These are phyloP conservation scores for Metopolophium dirhodum DNA, from an alignment of 1,140 invertebrate species.

Conservation along the genomic window DNA sequence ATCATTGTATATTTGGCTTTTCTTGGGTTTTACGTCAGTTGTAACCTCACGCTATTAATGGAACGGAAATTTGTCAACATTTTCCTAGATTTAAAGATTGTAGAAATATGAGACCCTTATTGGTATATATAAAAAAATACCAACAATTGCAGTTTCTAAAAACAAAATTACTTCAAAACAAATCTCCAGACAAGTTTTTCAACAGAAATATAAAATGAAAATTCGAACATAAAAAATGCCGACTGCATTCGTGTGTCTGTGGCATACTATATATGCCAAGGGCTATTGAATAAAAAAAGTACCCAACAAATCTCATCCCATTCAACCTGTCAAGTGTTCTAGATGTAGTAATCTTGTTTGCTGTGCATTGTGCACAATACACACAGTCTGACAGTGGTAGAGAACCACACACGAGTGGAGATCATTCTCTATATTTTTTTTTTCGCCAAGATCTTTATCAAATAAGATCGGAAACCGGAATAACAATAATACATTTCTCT, in stretches of 20 bases:
- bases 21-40: background rate
- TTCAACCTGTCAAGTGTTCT: slow-evolving; percentile 57
- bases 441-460: slow-evolving; percentile 56
- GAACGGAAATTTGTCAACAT: background rate
- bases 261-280: slow-evolving; percentile 10
- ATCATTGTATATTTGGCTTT: background rate
- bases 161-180: slow-evolving; percentile 1
- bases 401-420: slow-evolving; percentile 46
- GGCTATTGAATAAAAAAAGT: slow-evolving; percentile 54
- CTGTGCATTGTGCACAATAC: slow-evolving; percentile 31
- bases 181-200: background rate
- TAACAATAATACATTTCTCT: slow-evolving; percentile 54
- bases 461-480: slow-evolving; percentile 56
- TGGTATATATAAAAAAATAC: background rate
- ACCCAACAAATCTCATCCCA: slow-evolving; percentile 54
- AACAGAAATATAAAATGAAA: slow-evolving; percentile 23
- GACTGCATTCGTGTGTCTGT: slow-evolving; percentile 35
- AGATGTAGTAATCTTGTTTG: slow-evolving; percentile 56
- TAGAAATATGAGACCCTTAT: background rate
- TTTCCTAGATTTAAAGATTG: slow-evolving; percentile 6
- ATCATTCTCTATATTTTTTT: slow-evolving; percentile 42
- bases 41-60: background rate
- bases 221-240: slow-evolving; percentile 48
- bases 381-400: slow-evolving; percentile 36
- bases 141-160: background rate